phyloP scores from a whole-genome alignment of 2,888 invertebrate species.

The Coenonympha glycerion region DNA sequence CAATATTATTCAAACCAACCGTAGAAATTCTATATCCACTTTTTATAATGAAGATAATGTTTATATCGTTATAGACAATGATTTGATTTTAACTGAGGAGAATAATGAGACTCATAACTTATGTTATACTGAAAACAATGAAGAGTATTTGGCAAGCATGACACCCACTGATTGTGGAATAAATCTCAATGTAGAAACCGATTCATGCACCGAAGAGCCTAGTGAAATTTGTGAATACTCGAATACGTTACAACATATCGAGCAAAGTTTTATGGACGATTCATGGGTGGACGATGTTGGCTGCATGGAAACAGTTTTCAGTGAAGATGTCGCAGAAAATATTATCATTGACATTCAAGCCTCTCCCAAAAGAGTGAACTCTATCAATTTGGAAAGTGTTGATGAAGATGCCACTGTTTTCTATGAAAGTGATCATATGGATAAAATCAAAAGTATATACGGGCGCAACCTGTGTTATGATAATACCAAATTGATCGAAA shows the following conservation, averaged over 20 bases:
- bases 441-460: constrained; percentile 51
- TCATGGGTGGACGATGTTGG: constrained; percentile 67
- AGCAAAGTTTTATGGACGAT: constrained; percentile 43
- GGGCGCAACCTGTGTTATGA: constrained; percentile 50
- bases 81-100: constrained; percentile 58
- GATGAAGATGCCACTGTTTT: constrained; percentile 32
- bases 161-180: constrained; percentile 28
- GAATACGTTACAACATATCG: constrained; percentile 35
- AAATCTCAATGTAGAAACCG: constrained; percentile 20
- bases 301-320: constrained; percentile 66
- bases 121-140: constrained; percentile 48
- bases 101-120: constrained; percentile 48
- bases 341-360: constrained; percentile 44
- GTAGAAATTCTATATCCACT: constrained; percentile 63
- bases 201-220: constrained; percentile 27
- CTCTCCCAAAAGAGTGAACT: constrained; percentile 40
- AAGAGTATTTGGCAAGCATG: constrained; percentile 35
- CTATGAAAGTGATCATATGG: constrained; percentile 37
- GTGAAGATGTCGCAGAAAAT: constrained; percentile 62
- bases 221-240: constrained; percentile 32
- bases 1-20: constrained; percentile 49
- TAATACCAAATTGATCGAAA: constrained; percentile 53
- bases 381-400: constrained; percentile 32
- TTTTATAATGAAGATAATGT: constrained; percentile 58
- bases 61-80: constrained; percentile 63